Conservation (phyloP, 2,113 vertebrate species). For the Chloropsis hardwickii region DNA sequence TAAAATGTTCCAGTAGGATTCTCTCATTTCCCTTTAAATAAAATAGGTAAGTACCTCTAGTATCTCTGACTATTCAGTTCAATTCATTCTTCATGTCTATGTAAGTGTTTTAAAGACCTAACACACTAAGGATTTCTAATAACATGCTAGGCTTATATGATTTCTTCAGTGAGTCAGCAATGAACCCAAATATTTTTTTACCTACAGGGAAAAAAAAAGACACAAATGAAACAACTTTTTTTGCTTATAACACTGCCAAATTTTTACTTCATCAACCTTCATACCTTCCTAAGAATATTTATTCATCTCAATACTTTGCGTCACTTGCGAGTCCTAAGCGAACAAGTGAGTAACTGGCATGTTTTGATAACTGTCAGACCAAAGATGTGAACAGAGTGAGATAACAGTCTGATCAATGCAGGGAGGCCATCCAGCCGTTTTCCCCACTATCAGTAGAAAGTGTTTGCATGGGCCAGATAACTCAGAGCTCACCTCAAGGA, state of each 20-base stretch:
- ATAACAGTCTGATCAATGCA: neutral
- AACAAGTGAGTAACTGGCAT: neutral
- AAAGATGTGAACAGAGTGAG: neutral
- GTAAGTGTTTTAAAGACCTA: neutral
- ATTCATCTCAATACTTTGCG: neutral
- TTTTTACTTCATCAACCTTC: neutral
- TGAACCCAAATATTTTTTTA: neutral
- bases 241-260: neutral
- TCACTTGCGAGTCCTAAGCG: neutral
- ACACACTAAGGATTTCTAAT: neutral
- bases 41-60: neutral
- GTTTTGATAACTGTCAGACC: neutral
- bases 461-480: neutral
- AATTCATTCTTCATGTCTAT: neutral
- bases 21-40: neutral
- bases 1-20: neutral
- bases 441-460: too few relatives aligned
- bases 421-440: fast-evolving
- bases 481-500: neutral
- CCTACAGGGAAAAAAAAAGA: neutral
- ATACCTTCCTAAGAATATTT: neutral
- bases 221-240: neutral
- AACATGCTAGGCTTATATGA: neutral
- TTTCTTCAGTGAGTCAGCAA: neutral
- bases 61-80: neutral